Conservation (phyloP, 1,140 invertebrate species). For the Hydropsyche tenuis region DNA sequence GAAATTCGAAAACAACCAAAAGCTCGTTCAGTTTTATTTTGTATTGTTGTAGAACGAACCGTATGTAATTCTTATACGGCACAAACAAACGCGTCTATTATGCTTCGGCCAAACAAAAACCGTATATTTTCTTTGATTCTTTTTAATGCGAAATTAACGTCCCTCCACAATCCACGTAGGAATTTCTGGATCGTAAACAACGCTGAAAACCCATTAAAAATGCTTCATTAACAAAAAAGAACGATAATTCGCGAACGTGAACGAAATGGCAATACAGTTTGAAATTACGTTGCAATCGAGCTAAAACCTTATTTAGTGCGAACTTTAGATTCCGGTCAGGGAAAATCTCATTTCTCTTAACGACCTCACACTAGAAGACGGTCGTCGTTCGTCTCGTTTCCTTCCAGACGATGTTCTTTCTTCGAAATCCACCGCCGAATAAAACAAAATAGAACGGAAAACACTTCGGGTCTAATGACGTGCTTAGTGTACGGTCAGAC, state of each 20-base stretch:
- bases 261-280: neutral
- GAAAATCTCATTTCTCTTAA: conserved; percentile 17
- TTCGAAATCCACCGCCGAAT: neutral
- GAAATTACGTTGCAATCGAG: conserved; percentile 16
- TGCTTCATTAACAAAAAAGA: too few relatives aligned
- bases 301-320: conserved; percentile 14
- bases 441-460: neutral
- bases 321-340: conserved; percentile 22
- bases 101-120: too few relatives aligned
- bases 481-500: neutral
- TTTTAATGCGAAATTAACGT: too few relatives aligned
- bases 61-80: too few relatives aligned
- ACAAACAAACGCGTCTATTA: too few relatives aligned
- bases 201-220: too few relatives aligned
- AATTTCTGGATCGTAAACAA: too few relatives aligned
- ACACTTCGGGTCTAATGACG: conserved; percentile 15
- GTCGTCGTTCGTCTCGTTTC: neutral
- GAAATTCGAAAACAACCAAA: too few relatives aligned
- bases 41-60: too few relatives aligned
- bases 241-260: neutral
- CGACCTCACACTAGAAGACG: conserved; percentile 13
- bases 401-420: conserved; percentile 22
- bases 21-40: too few relatives aligned
- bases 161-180: too few relatives aligned
- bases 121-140: too few relatives aligned